Conservation (phyloP, 2,888 invertebrate species). For the Ichneumoninae sp. region DNA sequence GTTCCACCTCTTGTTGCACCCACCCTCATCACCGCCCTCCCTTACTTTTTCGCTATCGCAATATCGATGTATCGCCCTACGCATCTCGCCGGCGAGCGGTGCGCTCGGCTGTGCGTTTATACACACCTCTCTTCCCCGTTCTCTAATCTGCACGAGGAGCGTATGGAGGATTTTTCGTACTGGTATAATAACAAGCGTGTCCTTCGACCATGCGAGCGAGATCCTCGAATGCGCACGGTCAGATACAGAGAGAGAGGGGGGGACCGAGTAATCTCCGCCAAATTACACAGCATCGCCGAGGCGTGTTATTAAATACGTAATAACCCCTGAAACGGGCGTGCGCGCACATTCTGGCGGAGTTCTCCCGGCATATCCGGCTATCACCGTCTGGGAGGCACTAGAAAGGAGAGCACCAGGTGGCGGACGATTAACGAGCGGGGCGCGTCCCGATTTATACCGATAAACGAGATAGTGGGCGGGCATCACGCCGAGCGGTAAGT, state of each 20-base stretch:
- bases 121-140: not conserved
- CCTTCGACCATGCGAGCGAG: conserved; percentile 47
- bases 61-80: conserved; percentile 61
- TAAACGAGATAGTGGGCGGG: conserved; percentile 63
- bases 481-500: conserved; percentile 44
- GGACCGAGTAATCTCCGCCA: conserved; percentile 64
- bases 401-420: conserved; percentile 64
- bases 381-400: conserved; percentile 47
- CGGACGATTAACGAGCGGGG: conserved; percentile 68
- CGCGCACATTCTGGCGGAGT: conserved; percentile 49
- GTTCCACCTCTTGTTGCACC: conserved; percentile 19
- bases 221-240: conserved; percentile 28
- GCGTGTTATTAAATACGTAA: conserved; percentile 80
- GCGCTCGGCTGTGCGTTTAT: conserved; percentile 14
- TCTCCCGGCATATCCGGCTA: conserved; percentile 29
- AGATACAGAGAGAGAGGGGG: not conserved
- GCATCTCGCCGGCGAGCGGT: conserved; percentile 33
- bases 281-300: conserved; percentile 68
- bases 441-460: conserved; percentile 58
- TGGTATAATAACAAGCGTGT: conserved; percentile 47
- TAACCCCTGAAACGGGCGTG: conserved; percentile 67
- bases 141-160: conserved; percentile 33
- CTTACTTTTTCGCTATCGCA: conserved; percentile 45
- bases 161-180: conserved; percentile 36
- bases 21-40: not conserved